These are phyloP conservation scores for Scolopax rusticola DNA, from an alignment of 2,797 vertebrate genomes.

Conservation along the genomic window DNA sequence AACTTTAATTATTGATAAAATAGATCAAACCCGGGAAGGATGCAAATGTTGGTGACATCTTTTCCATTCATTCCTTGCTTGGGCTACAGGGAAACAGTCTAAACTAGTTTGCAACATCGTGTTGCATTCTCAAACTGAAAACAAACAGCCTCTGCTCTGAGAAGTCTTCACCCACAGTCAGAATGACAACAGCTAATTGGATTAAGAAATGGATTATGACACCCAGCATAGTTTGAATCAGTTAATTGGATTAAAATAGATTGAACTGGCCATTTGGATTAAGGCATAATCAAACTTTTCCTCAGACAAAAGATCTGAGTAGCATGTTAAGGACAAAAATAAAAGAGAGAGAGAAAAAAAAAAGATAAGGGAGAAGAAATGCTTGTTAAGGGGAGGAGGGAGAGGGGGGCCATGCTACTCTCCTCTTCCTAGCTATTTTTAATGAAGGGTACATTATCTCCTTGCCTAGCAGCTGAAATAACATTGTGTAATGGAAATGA, in stretches of 20 bases:
- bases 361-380: constrained; percentile 65
- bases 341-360: neutral
- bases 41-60: neutral
- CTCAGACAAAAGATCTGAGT: constrained; percentile 58
- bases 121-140: neutral
- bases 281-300: constrained; percentile 70
- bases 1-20: constrained; percentile 49
- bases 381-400: constrained; percentile 26
- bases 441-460: constrained; percentile 61
- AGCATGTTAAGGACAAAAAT: neutral
- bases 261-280: constrained; percentile 70
- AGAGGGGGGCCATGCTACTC: neutral
- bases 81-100: neutral
- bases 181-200: constrained; percentile 68
- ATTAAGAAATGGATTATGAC: constrained; percentile 76
- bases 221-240: constrained; percentile 55
- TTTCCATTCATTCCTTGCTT: neutral
- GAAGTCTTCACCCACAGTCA: constrained; percentile 12
- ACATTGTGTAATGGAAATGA: constrained; percentile 65
- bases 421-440: constrained; percentile 16
- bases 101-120: neutral
- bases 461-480: constrained; percentile 66
- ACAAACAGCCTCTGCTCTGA: neutral
- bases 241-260: constrained; percentile 78
- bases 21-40: constrained; percentile 2